Base-by-base conservation (phyloP, 2,888 invertebrate species). In the Laothoe populi region DNA sequence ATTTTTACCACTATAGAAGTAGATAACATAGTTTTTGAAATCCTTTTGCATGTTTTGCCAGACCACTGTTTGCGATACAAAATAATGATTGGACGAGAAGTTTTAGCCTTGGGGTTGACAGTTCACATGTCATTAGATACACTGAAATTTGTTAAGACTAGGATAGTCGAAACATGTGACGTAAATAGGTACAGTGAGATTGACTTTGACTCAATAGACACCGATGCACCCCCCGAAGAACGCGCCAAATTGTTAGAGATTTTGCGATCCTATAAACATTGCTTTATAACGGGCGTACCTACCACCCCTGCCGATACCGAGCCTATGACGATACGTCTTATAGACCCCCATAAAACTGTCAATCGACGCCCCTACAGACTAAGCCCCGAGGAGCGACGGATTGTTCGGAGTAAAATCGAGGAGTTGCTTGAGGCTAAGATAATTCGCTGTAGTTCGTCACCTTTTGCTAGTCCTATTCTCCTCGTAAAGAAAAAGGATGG, bases 401-500 rank as follows among this genome's bases (percentile, higher is more conserved):
- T 63, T 19, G 21, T 65, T n/a, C 60, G 57, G 23, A 11, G 24
- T 4, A 35, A 38, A 21, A 24, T 61, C 2, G 8, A 16, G 0
- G 61, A 65, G 13, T 16, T 65, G 2, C 21, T 62, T n/a, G 21
- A 16, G 1, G 63, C 63, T 0, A 38, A 45, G 13, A 59, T 64
- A 0, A 64, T 66, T 24, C 38, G 63, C 7, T 59, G 62, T 23
- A 66, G 66, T 19, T 26, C 35, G 11, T 66, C 63, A 2, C 65
- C 65, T 13, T 65, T 66, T 40, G 42, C 61, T 2, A 65, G 65
- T 26, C 57, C 42, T 13, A 19, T 19, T 3, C 11, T 57, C 1
- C 40, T 71, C 3, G 68, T 70, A n/a, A 67, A 64, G 44, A 70
- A 70, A 38, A 40, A 46, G 1, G 68, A 70, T 31, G 67, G 67